Percentiles rank a stretch among this genome's conserved stretches.
Conservation (phyloP, 2,797 vertebrate genomes). For the Lophius americanus region DNA sequence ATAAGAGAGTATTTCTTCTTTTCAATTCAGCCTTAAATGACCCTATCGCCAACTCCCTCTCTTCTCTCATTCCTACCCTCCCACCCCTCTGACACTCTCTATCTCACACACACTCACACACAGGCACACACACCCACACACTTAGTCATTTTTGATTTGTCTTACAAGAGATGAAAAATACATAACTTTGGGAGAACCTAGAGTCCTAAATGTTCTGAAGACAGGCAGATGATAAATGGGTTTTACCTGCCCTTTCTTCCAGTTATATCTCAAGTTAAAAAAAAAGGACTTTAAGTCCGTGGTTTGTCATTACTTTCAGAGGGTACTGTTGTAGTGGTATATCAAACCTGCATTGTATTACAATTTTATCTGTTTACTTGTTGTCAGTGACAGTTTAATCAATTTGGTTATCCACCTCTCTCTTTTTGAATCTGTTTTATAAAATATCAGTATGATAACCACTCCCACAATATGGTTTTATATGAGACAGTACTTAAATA, state of each 20-base stretch:
- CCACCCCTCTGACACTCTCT: too few species aligned
- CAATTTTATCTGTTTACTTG: slow-evolving; percentile 33
- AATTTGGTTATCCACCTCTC: slow-evolving; percentile 17
- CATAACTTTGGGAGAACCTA: slow-evolving; percentile 40
- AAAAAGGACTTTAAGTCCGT: slow-evolving; percentile 35
- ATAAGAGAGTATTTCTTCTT: slow-evolving; percentile 29
- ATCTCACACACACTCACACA: background rate
- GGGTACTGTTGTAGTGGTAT: slow-evolving; percentile 5
- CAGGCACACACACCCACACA: background rate
- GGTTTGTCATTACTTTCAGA: slow-evolving; percentile 38
- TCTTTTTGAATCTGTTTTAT: slow-evolving; percentile 13
- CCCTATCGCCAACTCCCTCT: background rate
- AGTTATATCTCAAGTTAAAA: slow-evolving; percentile 31
- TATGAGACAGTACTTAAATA: background rate
- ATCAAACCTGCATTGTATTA: slow-evolving; percentile 34
- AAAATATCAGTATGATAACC: slow-evolving; percentile 14
- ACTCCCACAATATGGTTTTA: background rate
- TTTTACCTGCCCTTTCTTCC: slow-evolving; percentile 30
- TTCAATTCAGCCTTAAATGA: slow-evolving; percentile 34
- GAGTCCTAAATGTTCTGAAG: slow-evolving; percentile 33
- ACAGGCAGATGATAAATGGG: slow-evolving; percentile 47
- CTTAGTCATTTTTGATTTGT: slow-evolving; percentile 43
- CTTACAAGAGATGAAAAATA: slow-evolving; percentile 37
- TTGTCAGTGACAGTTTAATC: slow-evolving; percentile 37
- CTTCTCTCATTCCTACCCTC: too few species aligned